These are phyloP conservation scores for Empidonax alnorum DNA, from an alignment of 2,113 vertebrate species.

Conservation along the genomic window DNA sequence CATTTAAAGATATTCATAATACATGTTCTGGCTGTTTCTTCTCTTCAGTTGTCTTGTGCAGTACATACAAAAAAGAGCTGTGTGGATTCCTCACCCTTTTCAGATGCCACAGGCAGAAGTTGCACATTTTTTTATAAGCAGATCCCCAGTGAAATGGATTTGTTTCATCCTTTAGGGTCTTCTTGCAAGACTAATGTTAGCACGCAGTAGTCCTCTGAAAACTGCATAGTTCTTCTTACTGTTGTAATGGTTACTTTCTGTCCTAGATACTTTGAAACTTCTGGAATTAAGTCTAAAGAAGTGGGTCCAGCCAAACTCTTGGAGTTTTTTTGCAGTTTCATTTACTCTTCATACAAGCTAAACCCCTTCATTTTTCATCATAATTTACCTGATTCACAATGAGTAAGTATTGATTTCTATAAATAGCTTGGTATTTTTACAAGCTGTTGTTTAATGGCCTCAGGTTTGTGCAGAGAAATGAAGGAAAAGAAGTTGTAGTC, in stretches of 20 bases:
- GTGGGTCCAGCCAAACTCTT: background rate
- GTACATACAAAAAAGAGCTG: background rate
- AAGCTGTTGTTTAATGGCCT: background rate
- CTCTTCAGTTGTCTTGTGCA: background rate
- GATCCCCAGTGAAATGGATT: fast-evolving
- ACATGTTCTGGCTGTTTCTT: slow-evolving; percentile 1
- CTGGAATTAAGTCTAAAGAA: background rate
- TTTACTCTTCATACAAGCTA: background rate
- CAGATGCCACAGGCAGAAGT: background rate
- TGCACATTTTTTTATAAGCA: background rate
- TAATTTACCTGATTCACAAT: background rate
- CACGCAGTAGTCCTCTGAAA: background rate
- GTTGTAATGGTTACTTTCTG: background rate
- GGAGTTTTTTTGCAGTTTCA: background rate
- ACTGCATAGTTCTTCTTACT: background rate
- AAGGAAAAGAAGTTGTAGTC: background rate
- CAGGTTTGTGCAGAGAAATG: background rate
- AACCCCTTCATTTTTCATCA: background rate
- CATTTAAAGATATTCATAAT: slow-evolving; percentile 20
- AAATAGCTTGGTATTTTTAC: background rate
- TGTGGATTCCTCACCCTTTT: background rate
- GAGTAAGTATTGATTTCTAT: background rate
- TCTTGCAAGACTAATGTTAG: background rate
- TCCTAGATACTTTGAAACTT: background rate
- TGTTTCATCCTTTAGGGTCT: background rate